phyloP scores from a whole-genome alignment of 2,113 vertebrate species.

The Nyctibius bracteatus region DNA sequence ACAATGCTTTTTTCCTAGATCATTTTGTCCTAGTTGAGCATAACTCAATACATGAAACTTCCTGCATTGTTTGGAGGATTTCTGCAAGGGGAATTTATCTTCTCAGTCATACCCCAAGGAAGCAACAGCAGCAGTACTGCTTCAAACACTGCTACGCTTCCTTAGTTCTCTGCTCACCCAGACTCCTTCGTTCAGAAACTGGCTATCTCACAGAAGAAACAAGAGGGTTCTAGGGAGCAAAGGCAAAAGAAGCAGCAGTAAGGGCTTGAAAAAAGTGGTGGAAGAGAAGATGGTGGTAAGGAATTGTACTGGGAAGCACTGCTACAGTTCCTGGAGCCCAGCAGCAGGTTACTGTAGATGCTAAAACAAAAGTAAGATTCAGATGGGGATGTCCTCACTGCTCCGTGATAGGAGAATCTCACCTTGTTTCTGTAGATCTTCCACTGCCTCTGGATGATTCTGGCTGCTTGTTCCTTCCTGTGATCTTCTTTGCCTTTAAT shows the following conservation, averaged over 20 bases:
- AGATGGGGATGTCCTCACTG: background rate
- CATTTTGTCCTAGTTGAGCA: background rate
- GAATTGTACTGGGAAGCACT: background rate
- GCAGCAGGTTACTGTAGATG: background rate
- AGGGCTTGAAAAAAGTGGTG: background rate
- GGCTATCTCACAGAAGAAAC: background rate
- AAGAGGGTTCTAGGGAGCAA: background rate
- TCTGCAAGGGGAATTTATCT: background rate
- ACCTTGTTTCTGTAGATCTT: slow-evolving; percentile 74
- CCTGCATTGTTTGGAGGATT: background rate
- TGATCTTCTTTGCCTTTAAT: background rate
- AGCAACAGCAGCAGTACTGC: background rate
- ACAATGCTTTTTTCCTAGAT: background rate
- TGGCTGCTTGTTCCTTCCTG: slow-evolving; percentile 69
- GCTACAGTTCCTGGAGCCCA: background rate
- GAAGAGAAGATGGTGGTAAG: background rate
- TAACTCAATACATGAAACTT: background rate
- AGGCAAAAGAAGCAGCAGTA: background rate
- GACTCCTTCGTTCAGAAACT: background rate
- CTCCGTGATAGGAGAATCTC: background rate
- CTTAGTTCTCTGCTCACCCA: background rate
- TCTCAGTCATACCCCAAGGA: background rate
- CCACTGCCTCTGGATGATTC: slow-evolving; percentile 79
- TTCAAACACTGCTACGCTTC: background rate
- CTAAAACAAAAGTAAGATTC: background rate